Percentiles rank a stretch among this genome's conserved stretches.
These are phyloP conservation scores for Harpagoxenus sublaevis DNA, from an alignment of 2,888 invertebrate species.

Conservation along the genomic window DNA sequence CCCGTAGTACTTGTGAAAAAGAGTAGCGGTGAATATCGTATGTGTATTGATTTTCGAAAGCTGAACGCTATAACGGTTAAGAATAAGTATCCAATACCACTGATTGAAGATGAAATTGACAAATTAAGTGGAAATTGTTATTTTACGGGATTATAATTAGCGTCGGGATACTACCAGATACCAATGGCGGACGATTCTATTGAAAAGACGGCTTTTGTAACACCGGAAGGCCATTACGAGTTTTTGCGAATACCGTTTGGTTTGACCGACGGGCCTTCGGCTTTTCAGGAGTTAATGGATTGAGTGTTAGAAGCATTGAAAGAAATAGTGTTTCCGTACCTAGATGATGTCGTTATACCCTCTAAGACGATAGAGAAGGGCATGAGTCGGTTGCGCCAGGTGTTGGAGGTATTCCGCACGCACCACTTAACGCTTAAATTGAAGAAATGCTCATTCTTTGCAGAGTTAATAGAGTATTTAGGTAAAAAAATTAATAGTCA, in stretches of 20 bases:
- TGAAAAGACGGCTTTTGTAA: background rate
- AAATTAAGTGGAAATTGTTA: background rate
- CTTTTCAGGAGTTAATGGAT: background rate
- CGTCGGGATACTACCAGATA: background rate
- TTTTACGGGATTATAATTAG: background rate
- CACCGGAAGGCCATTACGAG: background rate
- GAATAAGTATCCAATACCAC: background rate
- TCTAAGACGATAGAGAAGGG: too few relatives aligned
- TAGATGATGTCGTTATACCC: too few relatives aligned
- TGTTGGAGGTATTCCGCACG: constrained; percentile 60
- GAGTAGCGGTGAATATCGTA: background rate
- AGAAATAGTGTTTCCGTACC: too few relatives aligned
- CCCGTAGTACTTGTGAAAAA: background rate
- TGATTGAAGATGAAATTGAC: background rate
- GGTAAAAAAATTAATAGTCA: constrained; percentile 43
- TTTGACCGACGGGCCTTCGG: background rate
- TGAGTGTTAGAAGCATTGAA: background rate
- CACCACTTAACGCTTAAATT: constrained; percentile 73
- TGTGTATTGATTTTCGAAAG: background rate
- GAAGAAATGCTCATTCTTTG: constrained; percentile 67
- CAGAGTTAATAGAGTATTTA: constrained; percentile 55
- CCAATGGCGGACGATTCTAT: background rate
- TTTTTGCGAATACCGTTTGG: background rate
- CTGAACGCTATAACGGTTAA: background rate
- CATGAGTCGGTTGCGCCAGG: constrained; percentile 53